Conservation (phyloP, 2,113 vertebrate genomes). For the Sinocyclocheilus rhinocerous region DNA sequence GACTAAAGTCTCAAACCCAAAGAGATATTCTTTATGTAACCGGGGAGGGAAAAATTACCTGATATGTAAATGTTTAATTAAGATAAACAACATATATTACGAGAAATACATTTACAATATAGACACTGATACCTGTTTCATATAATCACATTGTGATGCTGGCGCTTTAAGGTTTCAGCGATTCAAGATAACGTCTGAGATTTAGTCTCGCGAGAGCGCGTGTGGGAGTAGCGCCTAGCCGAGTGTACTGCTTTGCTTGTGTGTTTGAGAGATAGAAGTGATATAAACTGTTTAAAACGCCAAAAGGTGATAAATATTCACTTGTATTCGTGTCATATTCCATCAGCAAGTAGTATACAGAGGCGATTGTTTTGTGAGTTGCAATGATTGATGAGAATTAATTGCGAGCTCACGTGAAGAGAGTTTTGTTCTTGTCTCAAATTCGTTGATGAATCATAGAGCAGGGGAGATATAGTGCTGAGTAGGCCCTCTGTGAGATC, state of each 20-base stretch:
- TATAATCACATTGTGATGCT: neutral
- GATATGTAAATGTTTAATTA: neutral
- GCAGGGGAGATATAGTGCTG: too few species aligned
- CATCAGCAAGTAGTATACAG: neutral
- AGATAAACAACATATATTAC: neutral
- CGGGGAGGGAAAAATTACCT: too few species aligned
- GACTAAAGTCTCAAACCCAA: too few species aligned
- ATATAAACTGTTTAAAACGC: neutral
- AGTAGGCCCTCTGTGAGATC: too few species aligned
- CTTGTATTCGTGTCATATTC: neutral
- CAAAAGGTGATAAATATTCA: neutral
- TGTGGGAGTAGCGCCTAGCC: neutral
- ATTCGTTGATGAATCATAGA: too few species aligned
- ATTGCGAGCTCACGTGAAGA: neutral
- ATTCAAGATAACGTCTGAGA: too few species aligned
- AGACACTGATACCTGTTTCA: neutral
- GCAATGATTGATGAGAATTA: neutral
- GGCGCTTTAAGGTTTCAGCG: too few species aligned
- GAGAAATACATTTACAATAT: neutral
- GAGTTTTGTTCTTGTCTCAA: neutral
- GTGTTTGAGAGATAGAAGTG: neutral
- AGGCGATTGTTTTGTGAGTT: neutral
- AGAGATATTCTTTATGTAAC: too few species aligned
- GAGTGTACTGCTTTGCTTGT: too few species aligned
- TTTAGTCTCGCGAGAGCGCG: too few species aligned